phyloP scores from a whole-genome alignment of 2,797 vertebrate species.

The Erethizon dorsatum region DNA sequence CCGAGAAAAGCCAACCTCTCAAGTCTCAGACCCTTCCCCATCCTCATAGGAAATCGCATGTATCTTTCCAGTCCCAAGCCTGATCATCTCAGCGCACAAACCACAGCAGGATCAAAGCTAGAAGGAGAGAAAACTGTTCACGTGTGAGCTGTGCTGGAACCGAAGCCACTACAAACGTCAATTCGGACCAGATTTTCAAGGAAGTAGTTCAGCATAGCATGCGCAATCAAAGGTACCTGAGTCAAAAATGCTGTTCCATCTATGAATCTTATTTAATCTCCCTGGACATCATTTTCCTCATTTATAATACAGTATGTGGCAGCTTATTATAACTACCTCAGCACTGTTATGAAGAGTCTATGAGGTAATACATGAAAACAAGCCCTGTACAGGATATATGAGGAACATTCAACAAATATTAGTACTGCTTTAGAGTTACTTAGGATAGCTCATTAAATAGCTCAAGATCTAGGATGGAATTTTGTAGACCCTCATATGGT shows the following conservation, averaged over 20 bases:
- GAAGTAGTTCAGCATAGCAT: not conserved
- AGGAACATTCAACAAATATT: constrained; percentile 64
- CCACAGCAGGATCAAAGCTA: not conserved
- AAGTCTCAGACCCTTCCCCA: not conserved
- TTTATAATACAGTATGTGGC: not conserved
- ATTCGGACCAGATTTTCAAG: not conserved
- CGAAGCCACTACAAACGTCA: not conserved
- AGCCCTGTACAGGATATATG: not conserved
- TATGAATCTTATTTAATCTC: not conserved
- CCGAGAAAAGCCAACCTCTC: not conserved
- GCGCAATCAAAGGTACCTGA: not conserved
- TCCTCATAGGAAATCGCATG: not conserved
- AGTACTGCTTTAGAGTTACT: constrained; percentile 68
- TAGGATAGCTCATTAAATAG: constrained; percentile 71
- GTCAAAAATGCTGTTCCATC: not conserved
- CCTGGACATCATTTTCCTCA: not conserved
- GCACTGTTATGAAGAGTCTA: not conserved
- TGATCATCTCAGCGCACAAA: not conserved
- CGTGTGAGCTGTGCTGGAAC: not conserved
- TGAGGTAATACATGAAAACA: constrained; percentile 38
- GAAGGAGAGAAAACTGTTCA: not conserved
- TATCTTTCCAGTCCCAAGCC: not conserved
- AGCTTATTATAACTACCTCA: not conserved
- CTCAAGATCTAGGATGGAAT: constrained; percentile 13
- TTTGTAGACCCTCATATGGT: not conserved